phyloP scores from a whole-genome alignment of 2,888 invertebrate genomes.

The Altica lythri region DNA sequence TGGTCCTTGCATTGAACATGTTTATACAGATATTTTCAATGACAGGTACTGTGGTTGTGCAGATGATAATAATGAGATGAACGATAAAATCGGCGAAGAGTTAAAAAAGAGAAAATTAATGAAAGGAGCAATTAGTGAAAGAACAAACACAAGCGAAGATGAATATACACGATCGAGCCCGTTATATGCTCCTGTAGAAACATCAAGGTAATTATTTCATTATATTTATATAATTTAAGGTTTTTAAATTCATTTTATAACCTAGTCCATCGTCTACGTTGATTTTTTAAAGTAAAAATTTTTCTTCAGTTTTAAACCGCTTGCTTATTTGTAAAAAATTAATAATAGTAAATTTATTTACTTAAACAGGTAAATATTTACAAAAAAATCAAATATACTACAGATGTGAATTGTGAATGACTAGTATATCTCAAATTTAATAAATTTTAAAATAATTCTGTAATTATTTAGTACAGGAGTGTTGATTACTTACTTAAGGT shows the following conservation, averaged over 20 bases:
- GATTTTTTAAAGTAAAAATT: not conserved
- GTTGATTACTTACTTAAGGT: no score
- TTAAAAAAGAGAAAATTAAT: constrained; percentile 28
- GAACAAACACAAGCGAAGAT: constrained; percentile 24
- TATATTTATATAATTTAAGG: not conserved
- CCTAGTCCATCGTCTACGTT: not conserved
- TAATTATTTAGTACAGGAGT: no score
- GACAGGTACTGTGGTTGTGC: constrained; percentile 39
- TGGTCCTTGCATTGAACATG: constrained; percentile 41
- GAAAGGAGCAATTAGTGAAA: constrained; percentile 12
- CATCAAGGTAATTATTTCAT: not conserved
- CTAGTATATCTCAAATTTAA: no score
- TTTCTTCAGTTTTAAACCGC: not conserved
- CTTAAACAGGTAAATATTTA: not conserved
- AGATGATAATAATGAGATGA: constrained; percentile 42
- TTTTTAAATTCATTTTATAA: not conserved
- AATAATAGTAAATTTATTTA: not conserved
- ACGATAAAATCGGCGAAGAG: constrained; percentile 37
- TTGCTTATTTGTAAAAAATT: not conserved
- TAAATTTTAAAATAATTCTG: no score
- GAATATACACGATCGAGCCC: constrained; percentile 9
- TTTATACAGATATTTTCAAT: constrained; percentile 45
- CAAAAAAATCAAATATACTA: not conserved
- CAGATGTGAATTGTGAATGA: no score
- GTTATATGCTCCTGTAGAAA: not conserved